Conservation (phyloP, 2,113 vertebrate species). For the Apodemus speciosus region DNA sequence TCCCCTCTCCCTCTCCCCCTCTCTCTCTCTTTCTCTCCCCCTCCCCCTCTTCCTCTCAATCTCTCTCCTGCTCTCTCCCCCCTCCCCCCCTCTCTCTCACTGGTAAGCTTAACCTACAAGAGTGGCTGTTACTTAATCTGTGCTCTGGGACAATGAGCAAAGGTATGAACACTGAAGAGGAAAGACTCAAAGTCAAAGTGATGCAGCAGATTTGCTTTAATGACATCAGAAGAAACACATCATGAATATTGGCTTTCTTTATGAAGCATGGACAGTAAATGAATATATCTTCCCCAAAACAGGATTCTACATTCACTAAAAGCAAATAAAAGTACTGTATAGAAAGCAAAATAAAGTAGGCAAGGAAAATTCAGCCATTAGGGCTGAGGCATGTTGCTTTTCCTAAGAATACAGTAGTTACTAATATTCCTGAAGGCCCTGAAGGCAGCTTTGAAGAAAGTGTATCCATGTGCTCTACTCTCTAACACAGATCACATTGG, state of each 20-base stretch:
- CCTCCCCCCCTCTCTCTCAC: neutral
- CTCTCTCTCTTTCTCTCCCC: too few species aligned
- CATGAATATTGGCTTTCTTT: neutral
- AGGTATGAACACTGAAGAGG: neutral
- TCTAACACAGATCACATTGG: neutral
- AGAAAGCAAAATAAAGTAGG: neutral
- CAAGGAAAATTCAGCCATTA: neutral
- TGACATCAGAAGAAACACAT: neutral
- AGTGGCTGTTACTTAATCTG: neutral
- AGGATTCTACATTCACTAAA: neutral
- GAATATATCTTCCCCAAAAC: neutral
- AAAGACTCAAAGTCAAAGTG: neutral
- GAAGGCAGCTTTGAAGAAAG: conserved; percentile 15
- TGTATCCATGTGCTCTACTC: neutral
- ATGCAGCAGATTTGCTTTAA: neutral
- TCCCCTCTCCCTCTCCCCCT: too few species aligned
- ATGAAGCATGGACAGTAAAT: neutral
- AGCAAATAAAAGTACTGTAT: neutral
- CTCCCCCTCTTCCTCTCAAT: accelerated
- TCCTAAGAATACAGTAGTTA: neutral
- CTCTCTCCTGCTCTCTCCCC: accelerated
- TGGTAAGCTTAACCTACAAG: neutral
- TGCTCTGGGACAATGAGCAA: neutral
- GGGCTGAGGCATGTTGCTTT: neutral
- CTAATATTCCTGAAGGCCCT: neutral